A percentile compares a stretch with the other conserved stretches of the same genome.
These are phyloP conservation scores for Calypte anna DNA, from an alignment of 2,113 vertebrate species.

Conservation along the genomic window DNA sequence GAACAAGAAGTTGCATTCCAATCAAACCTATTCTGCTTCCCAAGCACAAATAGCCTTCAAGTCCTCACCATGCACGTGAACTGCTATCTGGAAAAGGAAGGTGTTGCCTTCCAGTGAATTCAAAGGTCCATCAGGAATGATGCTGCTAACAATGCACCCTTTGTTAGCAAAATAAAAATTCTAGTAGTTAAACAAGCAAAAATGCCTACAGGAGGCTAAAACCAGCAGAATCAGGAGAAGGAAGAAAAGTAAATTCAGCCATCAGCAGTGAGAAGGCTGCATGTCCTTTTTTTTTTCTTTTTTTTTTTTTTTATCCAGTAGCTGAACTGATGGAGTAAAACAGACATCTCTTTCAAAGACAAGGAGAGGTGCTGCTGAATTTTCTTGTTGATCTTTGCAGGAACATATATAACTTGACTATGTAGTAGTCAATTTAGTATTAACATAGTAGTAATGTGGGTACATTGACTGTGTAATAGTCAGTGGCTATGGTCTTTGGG, in stretches of 20 bases:
- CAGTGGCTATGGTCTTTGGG: not conserved
- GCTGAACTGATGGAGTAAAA: constrained; percentile 2
- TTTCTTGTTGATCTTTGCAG: constrained; percentile 13
- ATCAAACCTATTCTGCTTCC: not conserved
- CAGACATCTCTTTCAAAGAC: not conserved
- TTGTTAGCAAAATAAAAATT: not conserved
- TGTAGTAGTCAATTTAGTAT: too few relatives aligned
- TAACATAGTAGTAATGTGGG: too few relatives aligned
- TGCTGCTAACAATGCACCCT: not conserved
- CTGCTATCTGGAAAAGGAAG: constrained; percentile 23
- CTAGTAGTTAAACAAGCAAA: not conserved
- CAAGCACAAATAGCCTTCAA: constrained; percentile 7
- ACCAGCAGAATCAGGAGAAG: not conserved
- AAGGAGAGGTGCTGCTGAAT: constrained; percentile 9
- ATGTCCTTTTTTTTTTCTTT: not conserved
- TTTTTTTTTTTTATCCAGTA: not conserved
- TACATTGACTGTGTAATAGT: not conserved
- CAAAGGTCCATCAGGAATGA: constrained; percentile 12
- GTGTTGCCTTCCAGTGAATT: not conserved
- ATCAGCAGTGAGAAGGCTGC: not conserved
- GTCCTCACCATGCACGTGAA: not conserved
- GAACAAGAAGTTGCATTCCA: not conserved
- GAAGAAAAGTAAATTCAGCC: not conserved
- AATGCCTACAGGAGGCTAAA: not conserved
- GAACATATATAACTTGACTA: too few relatives aligned